Evolutionary conservation across 1,140 invertebrate genomes (phyloP).

Genomic region (Himalopsyche phryganea): DNA sequence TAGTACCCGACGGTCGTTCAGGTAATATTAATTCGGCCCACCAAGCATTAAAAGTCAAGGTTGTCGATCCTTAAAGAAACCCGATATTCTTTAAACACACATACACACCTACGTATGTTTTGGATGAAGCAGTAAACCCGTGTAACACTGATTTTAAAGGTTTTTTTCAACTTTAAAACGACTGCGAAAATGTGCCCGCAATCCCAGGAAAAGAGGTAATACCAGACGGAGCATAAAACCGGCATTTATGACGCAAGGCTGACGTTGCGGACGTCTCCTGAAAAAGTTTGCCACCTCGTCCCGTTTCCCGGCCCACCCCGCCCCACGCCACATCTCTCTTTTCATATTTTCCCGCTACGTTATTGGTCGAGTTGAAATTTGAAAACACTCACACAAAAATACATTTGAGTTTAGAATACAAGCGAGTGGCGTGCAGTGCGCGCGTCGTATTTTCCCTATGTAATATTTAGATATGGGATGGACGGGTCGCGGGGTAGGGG

Average conservation of each 20-base stretch:
- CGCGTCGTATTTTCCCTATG: conserved; percentile 28
- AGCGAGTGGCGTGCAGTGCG: conserved; percentile 14
- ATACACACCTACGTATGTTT: too few relatives aligned
- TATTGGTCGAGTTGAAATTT: conserved; percentile 34
- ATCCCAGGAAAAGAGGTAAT: too few relatives aligned
- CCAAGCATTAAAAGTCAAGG: too few relatives aligned
- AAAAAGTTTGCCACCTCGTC: background rate
- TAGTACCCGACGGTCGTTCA: too few relatives aligned
- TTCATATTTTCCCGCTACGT: conserved; percentile 34
- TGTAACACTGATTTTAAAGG: too few relatives aligned
- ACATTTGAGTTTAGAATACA: conserved; percentile 25
- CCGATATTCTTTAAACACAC: too few relatives aligned
- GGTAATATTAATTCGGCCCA: too few relatives aligned
- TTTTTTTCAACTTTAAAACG: too few relatives aligned
- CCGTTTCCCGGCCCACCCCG: conserved; percentile 1
- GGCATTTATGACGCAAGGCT: conserved; percentile 1
- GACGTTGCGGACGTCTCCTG: background rate
- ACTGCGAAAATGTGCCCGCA: too few relatives aligned
- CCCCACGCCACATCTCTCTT: conserved; percentile 2
- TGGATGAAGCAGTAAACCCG: too few relatives aligned
- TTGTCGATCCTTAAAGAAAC: too few relatives aligned
- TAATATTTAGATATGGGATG: conserved; percentile 19
- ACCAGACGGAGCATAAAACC: background rate
- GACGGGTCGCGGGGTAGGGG: background rate
- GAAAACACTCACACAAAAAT: conserved; percentile 29